phyloP scores from a whole-genome alignment of 2,797 vertebrate genomes.

The Sardinella longiceps region DNA sequence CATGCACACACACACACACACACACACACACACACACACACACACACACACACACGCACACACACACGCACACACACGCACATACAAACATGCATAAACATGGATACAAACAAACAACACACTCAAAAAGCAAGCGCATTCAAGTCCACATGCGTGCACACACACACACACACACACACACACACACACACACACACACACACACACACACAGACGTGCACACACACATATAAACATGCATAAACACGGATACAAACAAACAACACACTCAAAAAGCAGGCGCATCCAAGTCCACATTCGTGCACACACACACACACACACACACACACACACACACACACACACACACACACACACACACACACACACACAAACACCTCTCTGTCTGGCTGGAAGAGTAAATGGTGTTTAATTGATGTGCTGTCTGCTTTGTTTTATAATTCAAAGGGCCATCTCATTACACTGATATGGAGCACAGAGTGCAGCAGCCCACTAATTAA shows the following conservation, averaged over 20 bases:
- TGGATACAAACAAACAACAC: no score
- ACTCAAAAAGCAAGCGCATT: no score
- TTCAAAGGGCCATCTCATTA: constrained; percentile 73
- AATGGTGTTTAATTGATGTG: constrained; percentile 74
- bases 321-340: not conserved
- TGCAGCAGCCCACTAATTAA: constrained; percentile 44
- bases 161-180: not conserved
- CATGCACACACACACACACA: not conserved
- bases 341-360: not conserved
- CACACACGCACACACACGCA: not conserved
- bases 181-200: not conserved
- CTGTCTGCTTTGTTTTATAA: constrained; percentile 70
- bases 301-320: no score
- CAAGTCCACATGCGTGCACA: not conserved
- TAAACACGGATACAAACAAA: no score
- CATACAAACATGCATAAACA: not conserved
- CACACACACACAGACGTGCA: not conserved
- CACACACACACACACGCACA: not conserved
- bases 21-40: not conserved
- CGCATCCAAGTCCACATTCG: no score
- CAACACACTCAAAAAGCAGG: no score
- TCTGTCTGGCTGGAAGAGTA: constrained; percentile 45
- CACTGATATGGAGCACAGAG: constrained; percentile 63
- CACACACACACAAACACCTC: not conserved
- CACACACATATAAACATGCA: not conserved